A percentile compares a stretch with the other conserved stretches of the same genome.
These are phyloP conservation scores for Rhyacichthys aspro DNA, from an alignment of 2,797 vertebrate genomes.

Conservation along the genomic window DNA sequence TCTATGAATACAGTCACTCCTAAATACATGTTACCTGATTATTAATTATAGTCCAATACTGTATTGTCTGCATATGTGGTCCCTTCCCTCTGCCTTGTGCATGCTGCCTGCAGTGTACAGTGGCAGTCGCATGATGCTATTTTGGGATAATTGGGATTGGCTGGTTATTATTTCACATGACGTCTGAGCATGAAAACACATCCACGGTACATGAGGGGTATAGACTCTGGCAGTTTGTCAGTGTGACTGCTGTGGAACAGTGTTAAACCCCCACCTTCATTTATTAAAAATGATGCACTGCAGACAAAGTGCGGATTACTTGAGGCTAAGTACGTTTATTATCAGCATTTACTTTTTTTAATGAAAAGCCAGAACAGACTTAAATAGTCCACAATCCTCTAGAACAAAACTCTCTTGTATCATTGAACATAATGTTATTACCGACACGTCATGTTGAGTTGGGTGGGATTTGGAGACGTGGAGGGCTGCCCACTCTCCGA, in stretches of 20 bases:
- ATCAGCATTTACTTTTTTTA: no score
- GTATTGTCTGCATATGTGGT: background rate
- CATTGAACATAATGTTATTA: no score
- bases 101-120: conserved; percentile 6
- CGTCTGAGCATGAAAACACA: background rate
- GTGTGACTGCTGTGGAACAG: background rate
- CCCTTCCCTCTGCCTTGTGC: background rate
- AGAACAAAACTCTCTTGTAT: no score
- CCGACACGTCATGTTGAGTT: no score
- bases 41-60: background rate
- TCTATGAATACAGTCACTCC: background rate
- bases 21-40: background rate
- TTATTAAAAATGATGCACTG: background rate
- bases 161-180: conserved; percentile 5
- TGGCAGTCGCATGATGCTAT: background rate
- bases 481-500: no score
- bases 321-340: background rate
- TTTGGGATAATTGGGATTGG: conserved; percentile 9
- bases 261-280: background rate
- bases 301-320: background rate
- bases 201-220: background rate
- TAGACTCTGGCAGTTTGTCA: conserved; percentile 4
- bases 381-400: no score
- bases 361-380: no score
- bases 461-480: no score